Conservation (phyloP, 2,888 invertebrate genomes). For the Hylaea fasciaria region DNA sequence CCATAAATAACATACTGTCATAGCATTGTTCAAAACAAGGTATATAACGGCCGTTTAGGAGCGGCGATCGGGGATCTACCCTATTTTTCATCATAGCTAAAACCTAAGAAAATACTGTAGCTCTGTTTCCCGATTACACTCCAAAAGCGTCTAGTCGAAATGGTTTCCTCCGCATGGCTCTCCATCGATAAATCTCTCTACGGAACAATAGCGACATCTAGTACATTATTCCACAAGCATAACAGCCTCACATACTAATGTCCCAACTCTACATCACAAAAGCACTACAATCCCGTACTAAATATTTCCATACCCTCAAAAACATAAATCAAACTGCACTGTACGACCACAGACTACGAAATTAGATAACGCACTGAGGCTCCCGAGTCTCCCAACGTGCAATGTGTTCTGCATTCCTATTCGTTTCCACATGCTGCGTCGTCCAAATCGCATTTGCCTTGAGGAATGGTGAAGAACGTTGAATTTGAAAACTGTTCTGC, state of each 20-base stretch:
- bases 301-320: slow-evolving; percentile 27
- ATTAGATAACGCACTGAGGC: slow-evolving; percentile 23
- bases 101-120: no score
- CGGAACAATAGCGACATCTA: no score
- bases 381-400: slow-evolving; percentile 14
- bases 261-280: slow-evolving; percentile 3
- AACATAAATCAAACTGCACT: slow-evolving; percentile 25
- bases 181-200: no score
- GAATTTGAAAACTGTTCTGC: slow-evolving; percentile 16
- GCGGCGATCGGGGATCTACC: no score
- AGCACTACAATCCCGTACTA: slow-evolving; percentile 6
- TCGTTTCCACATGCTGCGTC: slow-evolving; percentile 24
- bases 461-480: slow-evolving; percentile 20
- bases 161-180: no score
- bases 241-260: not conserved
- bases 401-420: slow-evolving; percentile 25
- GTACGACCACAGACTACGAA: slow-evolving; percentile 21
- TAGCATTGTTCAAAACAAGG: no score
- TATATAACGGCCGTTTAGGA: no score
- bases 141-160: no score
- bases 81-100: no score
- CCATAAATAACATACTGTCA: no score
- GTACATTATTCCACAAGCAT: not conserved
- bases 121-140: no score
- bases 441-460: slow-evolving; percentile 27